Base-by-base conservation (phyloP, 2,797 vertebrate species). In the Zonotrichia albicollis region DNA sequence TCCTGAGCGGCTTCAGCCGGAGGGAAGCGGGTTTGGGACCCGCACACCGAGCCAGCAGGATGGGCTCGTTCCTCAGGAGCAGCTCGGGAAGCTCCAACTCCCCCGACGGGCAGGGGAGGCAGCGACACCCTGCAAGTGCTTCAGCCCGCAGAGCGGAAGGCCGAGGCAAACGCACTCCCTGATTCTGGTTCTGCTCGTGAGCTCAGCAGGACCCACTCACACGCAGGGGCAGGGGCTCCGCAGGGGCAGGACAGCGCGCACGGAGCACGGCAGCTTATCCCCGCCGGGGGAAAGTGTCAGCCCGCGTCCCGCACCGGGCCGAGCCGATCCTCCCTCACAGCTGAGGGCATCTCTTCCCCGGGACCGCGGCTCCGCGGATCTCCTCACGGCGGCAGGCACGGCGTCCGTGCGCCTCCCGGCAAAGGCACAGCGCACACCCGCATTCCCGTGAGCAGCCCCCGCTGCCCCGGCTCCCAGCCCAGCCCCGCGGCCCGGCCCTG, bases 121-220 rank as follows among this genome's bases (percentile, higher is more conserved):
- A 9, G 19, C 1, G 54, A 72, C 6, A 5, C 4, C 13, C 27
- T 2, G 4, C 6, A 5, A 23, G 54, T 0, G 43, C 5, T 4
- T 10, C n/a, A 27, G 32, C 26, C 75, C 16, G 60, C 55, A 54
- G 19, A 27, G 68, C 83, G 43, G 36, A 58, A 66, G 32, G 80
- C 62, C 57, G 21, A 32, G 36, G 15, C 29, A 66, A 66, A 57
- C 22, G 53, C 22, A 11, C 0, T 16, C 54, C 34, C 7, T 0
- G 34, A 0, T 2, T 30, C 30, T 3, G 34, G 9, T 25, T 36
- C 65, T 10, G 61, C 30, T 40, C 27, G 0, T 1, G 26, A 9
- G 11, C 36, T 0, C 1, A 2, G 19, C 64, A 8, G 23, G 36
- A 25, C 40, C 32, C 34, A 6, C 10, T 6, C 4, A 11, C 62